Base-by-base conservation (phyloP, 2,888 invertebrate genomes). In the Petrolisthes cinctipes region DNA sequence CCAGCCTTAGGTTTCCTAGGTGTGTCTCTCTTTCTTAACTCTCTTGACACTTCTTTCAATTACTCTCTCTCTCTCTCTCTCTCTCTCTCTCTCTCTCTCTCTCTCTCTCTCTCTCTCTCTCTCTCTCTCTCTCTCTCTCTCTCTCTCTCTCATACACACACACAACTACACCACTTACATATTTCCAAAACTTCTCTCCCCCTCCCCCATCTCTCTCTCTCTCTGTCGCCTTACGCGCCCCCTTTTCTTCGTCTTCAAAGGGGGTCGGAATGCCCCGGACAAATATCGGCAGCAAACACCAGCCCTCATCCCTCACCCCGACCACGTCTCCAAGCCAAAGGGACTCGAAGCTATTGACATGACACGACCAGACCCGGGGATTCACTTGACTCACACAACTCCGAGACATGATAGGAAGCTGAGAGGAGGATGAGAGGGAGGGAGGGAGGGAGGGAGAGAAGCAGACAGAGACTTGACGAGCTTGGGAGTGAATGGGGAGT, bases 61-160 rank as follows among this genome's bases (percentile, higher is more conserved):
- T 37, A 37, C 37, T 37, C 0, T 2, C 37, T 37, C 37, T 37
- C 37, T 37, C 37, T 37, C 37, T 37, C 37, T 37, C 37, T 37
- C 37, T 37, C 37, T 37, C 37, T 37, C 37, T 37, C 37, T 37
- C 37, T 37, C 37, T n/a, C 61, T 61, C 61, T 61, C 61, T 61
- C 61, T 61, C 61, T 61, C 61, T 61, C 61, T 61, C 61, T 61
- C 61, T 61, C 61, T 61, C 61, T 61, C 61, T 61, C 61, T 61
- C 61, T 61, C 61, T 61, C 61, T 61, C 61, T 61, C 61, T 61
- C 61, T 61, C 61, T 61, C 61, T 61, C 61, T 61, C 61, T 61
- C 61, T 61, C 61, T 61, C 61, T 61, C 61, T 61, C 61, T 61
- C 61, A 6, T 61, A 17, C 61, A 37, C 37, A 37, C 37, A 37